Evolutionary conservation across 2,797 vertebrate species (phyloP).

Genomic region (Toxotes lorentzi): DNA sequence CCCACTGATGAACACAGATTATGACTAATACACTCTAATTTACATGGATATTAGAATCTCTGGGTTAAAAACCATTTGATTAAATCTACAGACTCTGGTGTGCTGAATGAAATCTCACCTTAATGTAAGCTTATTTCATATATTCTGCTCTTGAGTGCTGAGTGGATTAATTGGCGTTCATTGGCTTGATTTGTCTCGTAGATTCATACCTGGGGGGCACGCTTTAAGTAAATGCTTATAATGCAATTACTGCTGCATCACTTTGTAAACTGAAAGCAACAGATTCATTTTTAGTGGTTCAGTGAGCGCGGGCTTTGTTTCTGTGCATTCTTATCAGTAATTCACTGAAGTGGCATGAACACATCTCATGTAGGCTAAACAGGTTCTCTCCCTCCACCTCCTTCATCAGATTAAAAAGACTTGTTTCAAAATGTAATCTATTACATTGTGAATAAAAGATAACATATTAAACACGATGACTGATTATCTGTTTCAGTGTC

Average conservation of each 20-base stretch:
- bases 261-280: constrained; percentile 20
- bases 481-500: constrained; percentile 29
- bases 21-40: constrained; percentile 55
- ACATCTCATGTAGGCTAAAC: constrained; percentile 15
- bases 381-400: constrained; percentile 18
- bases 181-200: constrained; percentile 54
- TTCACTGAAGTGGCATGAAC: constrained; percentile 21
- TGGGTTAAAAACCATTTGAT: constrained; percentile 45
- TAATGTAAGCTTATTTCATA: constrained; percentile 9
- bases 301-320: constrained; percentile 42
- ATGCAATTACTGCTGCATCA: constrained; percentile 40
- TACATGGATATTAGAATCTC: constrained; percentile 63
- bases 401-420: constrained; percentile 42
- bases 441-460: constrained; percentile 44
- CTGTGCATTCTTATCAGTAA: constrained; percentile 42
- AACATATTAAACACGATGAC: constrained; percentile 24
- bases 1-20: constrained; percentile 48
- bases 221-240: constrained; percentile 49
- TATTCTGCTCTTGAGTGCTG: constrained; percentile 22
- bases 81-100: constrained; percentile 46
- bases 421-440: constrained; percentile 31
- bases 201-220: constrained; percentile 41
- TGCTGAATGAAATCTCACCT: constrained; percentile 56
- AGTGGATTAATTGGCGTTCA: constrained; percentile 61
- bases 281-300: constrained; percentile 38